Evolutionary conservation across 2,888 invertebrate genomes (phyloP).

Genomic region (Lepeophtheirus nordmannii): DNA sequence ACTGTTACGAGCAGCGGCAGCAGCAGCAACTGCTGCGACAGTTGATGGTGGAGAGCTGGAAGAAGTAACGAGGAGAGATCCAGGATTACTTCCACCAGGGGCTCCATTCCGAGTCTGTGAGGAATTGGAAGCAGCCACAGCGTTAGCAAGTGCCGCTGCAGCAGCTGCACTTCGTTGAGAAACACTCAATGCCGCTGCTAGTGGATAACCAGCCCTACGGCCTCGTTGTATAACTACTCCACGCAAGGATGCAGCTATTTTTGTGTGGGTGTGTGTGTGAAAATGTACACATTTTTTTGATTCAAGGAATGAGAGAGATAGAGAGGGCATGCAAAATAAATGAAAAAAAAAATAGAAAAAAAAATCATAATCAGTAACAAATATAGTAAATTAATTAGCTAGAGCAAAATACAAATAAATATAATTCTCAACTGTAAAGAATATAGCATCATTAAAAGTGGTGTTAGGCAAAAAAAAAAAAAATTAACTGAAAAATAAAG

Average conservation of each 20-base stretch:
- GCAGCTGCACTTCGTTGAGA: neutral
- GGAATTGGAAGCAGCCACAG: neutral
- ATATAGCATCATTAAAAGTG: too few species aligned
- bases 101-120: neutral
- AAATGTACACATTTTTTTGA: neutral
- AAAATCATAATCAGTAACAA: neutral
- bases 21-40: neutral
- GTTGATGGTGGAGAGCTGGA: neutral
- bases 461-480: too few species aligned
- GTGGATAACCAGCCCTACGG: neutral
- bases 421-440: too few species aligned
- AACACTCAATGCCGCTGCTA: neutral
- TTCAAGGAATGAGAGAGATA: neutral
- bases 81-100: neutral
- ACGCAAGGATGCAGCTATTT: conserved; percentile 2
- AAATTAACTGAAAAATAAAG: too few species aligned
- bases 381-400: too few species aligned
- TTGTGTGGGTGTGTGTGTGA: neutral
- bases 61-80: conserved; percentile 6
- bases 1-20: neutral
- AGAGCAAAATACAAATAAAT: too few species aligned
- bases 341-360: neutral
- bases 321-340: conserved; percentile 3
- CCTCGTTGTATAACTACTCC: conserved; percentile 7
- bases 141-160: neutral